Conservation (phyloP, 2,888 invertebrate genomes). For the Drosophila melanocephala region DNA sequence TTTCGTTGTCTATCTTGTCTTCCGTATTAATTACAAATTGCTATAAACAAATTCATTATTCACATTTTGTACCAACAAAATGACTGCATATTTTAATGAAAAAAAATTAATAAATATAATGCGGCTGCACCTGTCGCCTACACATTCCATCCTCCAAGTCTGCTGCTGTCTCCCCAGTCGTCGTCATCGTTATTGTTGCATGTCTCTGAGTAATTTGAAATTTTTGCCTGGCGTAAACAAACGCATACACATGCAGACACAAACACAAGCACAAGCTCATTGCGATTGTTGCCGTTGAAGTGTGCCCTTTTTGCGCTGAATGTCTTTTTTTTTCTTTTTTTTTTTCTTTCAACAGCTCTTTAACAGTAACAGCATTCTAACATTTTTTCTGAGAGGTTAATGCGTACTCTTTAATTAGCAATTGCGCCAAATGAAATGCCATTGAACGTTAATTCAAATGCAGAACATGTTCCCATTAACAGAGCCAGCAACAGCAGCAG, state of each 20-base stretch:
- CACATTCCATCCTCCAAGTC: constrained; percentile 6
- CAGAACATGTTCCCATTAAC: constrained; percentile 68
- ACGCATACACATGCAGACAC: background rate
- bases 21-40: constrained; percentile 9
- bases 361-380: constrained; percentile 29
- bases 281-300: constrained; percentile 26
- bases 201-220: constrained; percentile 67
- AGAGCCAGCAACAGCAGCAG: constrained; percentile 26
- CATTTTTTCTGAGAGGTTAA: constrained; percentile 22
- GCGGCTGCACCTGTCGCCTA: constrained; percentile 17
- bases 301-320: constrained; percentile 39
- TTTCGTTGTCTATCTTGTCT: background rate
- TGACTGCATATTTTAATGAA: constrained; percentile 17
- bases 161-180: constrained; percentile 1
- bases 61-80: constrained; percentile 36
- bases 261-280: constrained; percentile 6
- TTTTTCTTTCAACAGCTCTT: constrained; percentile 29
- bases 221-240: constrained; percentile 36
- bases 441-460: constrained; percentile 74
- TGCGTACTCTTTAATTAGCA: constrained; percentile 62
- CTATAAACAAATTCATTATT: constrained; percentile 31
- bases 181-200: constrained; percentile 55
- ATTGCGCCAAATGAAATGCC: constrained; percentile 62
- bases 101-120: constrained; percentile 15
- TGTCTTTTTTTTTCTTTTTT: constrained; percentile 9